These are phyloP conservation scores for Circaetus gallicus DNA, from an alignment of 2,113 vertebrate genomes.

Conservation along the genomic window DNA sequence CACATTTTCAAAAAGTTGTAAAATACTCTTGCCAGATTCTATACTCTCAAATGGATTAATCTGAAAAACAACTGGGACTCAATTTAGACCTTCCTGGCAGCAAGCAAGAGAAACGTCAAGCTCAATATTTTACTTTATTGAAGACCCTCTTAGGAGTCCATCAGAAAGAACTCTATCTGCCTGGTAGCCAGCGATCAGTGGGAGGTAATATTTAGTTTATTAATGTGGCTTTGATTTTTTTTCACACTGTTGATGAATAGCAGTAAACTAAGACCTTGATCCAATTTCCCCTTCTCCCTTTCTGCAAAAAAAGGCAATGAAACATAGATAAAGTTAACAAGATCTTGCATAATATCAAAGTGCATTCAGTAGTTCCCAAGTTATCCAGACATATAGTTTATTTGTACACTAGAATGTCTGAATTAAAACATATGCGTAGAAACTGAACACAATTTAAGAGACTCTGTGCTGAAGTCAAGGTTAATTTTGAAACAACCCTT, in stretches of 20 bases:
- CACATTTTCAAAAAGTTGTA: conserved; percentile 73
- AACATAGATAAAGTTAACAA: conserved; percentile 74
- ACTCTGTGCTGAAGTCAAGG: conserved; percentile 25
- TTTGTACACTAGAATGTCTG: conserved; percentile 35
- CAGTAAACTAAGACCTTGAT: conserved; percentile 68
- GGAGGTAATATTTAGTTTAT: conserved; percentile 79
- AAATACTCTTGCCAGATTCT: conserved; percentile 67
- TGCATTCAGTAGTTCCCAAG: conserved; percentile 49
- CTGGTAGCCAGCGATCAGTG: conserved; percentile 63
- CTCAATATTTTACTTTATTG: conserved; percentile 75
- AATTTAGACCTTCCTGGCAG: conserved; percentile 77
- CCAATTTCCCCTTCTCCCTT: conserved; percentile 59
- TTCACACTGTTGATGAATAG: conserved; percentile 54
- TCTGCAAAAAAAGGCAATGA: conserved; percentile 55
- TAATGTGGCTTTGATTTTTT: conserved; percentile 71
- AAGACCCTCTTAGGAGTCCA: conserved; percentile 76
- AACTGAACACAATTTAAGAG: background rate
- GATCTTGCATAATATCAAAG: conserved; percentile 73
- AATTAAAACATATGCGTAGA: conserved; percentile 18
- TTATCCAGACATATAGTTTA: conserved; percentile 42
- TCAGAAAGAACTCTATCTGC: conserved; percentile 62
- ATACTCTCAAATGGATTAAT: conserved; percentile 70
- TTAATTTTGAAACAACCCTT: conserved; percentile 42
- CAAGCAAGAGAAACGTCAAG: conserved; percentile 71
- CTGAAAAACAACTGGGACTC: conserved; percentile 74